Evolutionary conservation across 2,797 vertebrate species (phyloP), one percentile per base, ranked within the genome.

Genomic region (Calcarius lapponicus): DNA sequence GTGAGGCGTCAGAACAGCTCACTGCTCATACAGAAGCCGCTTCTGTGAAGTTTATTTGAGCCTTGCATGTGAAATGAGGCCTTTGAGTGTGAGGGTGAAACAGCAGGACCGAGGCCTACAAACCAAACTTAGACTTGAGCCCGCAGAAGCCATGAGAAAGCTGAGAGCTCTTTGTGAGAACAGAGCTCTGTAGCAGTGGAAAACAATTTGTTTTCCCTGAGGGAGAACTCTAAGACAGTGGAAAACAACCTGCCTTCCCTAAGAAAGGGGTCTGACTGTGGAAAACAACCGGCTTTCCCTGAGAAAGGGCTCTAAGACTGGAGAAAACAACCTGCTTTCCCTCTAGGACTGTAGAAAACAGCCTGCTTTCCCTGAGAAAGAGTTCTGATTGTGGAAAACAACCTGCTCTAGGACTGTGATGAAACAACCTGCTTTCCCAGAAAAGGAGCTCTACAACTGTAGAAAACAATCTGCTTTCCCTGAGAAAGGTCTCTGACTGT

Each of bases 261-360:
- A 2, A 56, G 20, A n/a, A n/a, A 15, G 4, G 1, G 8, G 13
- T 56, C 20, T 22, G 20, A 20, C 18, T 20, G 31, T 3, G 5
- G 12, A 21, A 32, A 54, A 32, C 53, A 56, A 14, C 6, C 53
- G n/a, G 53, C 8, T 56, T 56, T 56, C 32, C 54, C 32, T 15
- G 6, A n/a, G 20, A 21, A n/a, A 7, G 9, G 2, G 4, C 9
- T 57, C 32, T 16, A 51, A 17, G 24, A 17, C 24, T 34, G n/a
- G 34, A 7, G 8, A 25, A 25, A 48, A 14, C 22, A 47, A 5
- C 10, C 19, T 45, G 43, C 19, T 45, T 45, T 20, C 43, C 43
- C 43, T 43, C 18, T 43, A 40, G 4, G 42, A 19, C 43, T 43
- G 43, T 19, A 19, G 43, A 43, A 20, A 45, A 20, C 10, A 20